Percentiles rank a stretch among this genome's conserved stretches.
Conservation (phyloP, 2,888 invertebrate genomes). For the Teleiodes luculella region DNA sequence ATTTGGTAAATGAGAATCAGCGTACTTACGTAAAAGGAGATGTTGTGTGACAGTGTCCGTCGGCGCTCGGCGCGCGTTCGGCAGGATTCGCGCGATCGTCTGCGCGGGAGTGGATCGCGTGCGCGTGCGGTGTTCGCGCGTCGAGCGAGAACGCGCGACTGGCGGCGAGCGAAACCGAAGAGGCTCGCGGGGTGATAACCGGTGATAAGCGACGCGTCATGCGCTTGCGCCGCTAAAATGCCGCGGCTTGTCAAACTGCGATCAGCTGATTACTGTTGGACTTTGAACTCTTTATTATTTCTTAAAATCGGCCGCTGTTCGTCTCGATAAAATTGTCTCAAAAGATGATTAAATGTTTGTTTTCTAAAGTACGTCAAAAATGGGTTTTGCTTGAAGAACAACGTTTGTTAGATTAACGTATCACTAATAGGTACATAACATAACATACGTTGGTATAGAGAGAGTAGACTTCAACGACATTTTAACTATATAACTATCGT, state of each 20-base stretch:
- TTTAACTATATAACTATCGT: too few species aligned
- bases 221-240: conserved; percentile 35
- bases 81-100: background rate
- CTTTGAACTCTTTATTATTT: too few species aligned
- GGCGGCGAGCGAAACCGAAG: conserved; percentile 29
- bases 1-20: background rate
- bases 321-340: too few species aligned
- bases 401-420: too few species aligned
- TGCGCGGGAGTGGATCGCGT: background rate
- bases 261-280: too few species aligned
- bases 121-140: conserved; percentile 19
- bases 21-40: background rate
- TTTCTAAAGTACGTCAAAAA: too few species aligned
- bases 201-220: conserved; percentile 67
- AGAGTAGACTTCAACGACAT: too few species aligned
- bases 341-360: too few species aligned
- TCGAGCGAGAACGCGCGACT: conserved; percentile 19
- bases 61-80: conserved; percentile 17
- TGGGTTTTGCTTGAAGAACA: too few species aligned
- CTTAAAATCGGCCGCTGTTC: too few species aligned
- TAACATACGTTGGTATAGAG: too few species aligned
- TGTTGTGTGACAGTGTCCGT: background rate
- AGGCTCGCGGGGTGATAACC: conserved; percentile 69
- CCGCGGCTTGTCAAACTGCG: background rate
- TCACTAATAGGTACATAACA: too few species aligned